phyloP scores from a whole-genome alignment of 2,797 vertebrate species.

The Melanotaenia nigrans region DNA sequence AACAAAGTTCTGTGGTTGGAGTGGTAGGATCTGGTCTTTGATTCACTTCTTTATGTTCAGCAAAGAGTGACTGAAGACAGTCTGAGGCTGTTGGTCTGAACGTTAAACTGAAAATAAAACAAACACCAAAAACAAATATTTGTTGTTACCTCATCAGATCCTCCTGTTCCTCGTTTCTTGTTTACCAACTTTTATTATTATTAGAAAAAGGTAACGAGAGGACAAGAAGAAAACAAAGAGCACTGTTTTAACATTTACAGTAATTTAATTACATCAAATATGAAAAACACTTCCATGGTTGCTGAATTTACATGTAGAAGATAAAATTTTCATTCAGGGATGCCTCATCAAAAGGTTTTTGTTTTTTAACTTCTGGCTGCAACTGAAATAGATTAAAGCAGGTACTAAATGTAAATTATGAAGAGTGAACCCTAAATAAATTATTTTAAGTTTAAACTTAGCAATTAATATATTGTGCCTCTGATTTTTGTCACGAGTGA shows the following conservation, averaged over 20 bases:
- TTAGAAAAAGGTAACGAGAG: slow-evolving; percentile 1
- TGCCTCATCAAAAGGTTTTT: too few relatives aligned
- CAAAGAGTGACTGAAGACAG: too few relatives aligned
- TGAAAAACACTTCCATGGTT: slow-evolving; percentile 39
- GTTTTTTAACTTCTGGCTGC: not conserved
- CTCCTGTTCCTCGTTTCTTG: too few relatives aligned
- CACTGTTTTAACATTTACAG: slow-evolving; percentile 25
- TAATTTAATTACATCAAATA: slow-evolving; percentile 71
- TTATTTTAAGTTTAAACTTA: not conserved
- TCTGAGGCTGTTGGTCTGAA: too few relatives aligned
- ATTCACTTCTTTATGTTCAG: too few relatives aligned
- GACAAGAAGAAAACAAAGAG: not conserved
- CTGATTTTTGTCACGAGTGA: not conserved
- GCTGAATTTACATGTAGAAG: slow-evolving; percentile 17
- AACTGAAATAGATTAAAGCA: slow-evolving; percentile 2
- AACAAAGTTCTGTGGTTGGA: too few relatives aligned
- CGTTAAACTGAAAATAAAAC: too few relatives aligned
- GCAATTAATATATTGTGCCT: accelerated
- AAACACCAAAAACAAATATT: too few relatives aligned
- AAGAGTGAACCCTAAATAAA: slow-evolving; percentile 1
- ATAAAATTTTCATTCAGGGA: slow-evolving; percentile 14
- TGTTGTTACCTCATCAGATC: too few relatives aligned
- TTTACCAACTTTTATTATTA: too few relatives aligned
- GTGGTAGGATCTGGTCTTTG: too few relatives aligned
- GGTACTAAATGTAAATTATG: not conserved